Percentiles rank a stretch among this genome's conserved stretches.
Conservation (phyloP, 2,888 invertebrate species). For the Pandemis cinnamomeana region DNA sequence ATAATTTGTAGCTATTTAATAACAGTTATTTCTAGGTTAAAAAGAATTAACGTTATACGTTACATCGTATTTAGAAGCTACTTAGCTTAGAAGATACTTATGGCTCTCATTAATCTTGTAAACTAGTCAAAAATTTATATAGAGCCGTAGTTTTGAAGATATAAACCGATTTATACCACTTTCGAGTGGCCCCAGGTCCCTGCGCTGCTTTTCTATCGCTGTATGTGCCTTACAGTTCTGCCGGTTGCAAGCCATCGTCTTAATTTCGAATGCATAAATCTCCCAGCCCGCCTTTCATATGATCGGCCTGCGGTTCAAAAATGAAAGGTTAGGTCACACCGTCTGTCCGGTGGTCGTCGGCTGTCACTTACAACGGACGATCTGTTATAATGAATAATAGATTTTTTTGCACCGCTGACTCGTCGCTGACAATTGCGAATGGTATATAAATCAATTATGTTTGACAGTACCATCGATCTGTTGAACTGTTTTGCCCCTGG, state of each 20-base stretch:
- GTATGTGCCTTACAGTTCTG: not conserved
- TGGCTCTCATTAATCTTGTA: no score
- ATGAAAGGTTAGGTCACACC: conserved; percentile 51
- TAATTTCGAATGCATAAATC: conserved; percentile 24
- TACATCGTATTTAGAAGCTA: no score
- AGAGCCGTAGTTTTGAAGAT: no score
- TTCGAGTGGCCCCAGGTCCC: no score
- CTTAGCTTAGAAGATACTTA: no score
- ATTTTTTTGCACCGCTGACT: not conserved
- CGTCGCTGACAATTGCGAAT: conserved; percentile 6
- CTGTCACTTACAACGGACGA: conserved; percentile 23
- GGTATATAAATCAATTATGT: conserved; percentile 6
- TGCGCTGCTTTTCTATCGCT: no score
- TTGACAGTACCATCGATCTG: not conserved
- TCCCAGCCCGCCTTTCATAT: conserved; percentile 15
- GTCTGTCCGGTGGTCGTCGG: conserved; percentile 40
- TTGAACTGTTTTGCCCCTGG: conserved; percentile 8
- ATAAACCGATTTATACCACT: no score
- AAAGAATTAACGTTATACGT: no score
- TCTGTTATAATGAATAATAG: conserved; percentile 2
- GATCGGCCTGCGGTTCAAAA: conserved; percentile 42
- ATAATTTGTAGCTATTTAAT: no score
- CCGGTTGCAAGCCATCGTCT: not conserved
- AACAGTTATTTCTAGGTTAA: no score
- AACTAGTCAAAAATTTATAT: no score